phyloP scores from a whole-genome alignment of 2,888 invertebrate species.

The Camptogramma bilineatum region DNA sequence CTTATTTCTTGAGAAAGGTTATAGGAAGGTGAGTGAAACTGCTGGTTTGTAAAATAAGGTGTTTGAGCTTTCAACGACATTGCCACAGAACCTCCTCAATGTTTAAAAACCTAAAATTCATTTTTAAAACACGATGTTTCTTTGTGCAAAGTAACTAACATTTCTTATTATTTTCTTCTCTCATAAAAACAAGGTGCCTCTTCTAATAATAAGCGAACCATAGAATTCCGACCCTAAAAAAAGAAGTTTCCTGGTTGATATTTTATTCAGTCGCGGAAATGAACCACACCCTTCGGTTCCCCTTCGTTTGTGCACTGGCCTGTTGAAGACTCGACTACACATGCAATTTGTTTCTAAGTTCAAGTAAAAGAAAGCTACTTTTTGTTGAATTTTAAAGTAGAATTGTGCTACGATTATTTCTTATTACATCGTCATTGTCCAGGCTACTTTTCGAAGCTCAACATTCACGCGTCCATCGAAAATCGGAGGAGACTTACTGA shows the following conservation, averaged over 20 bases:
- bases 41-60: too few species aligned
- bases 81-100: too few species aligned
- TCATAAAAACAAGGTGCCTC: background rate
- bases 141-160: background rate
- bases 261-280: conserved; percentile 30
- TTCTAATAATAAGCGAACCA: conserved; percentile 9
- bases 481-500: too few species aligned
- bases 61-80: too few species aligned
- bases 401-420: too few species aligned
- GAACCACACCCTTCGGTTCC: conserved; percentile 26
- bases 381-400: too few species aligned
- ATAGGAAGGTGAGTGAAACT: too few species aligned
- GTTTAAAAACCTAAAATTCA: conserved; percentile 17
- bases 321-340: conserved; percentile 20
- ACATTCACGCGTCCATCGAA: too few species aligned
- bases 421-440: too few species aligned
- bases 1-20: too few species aligned
- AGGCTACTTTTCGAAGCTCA: too few species aligned
- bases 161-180: background rate
- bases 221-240: conserved; percentile 10
- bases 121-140: background rate
- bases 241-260: conserved; percentile 15
- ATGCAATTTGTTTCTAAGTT: background rate
- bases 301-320: conserved; percentile 25
- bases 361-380: background rate